These are phyloP conservation scores for Lithophane socia DNA, from an alignment of 2,888 invertebrate genomes.

Conservation along the genomic window DNA sequence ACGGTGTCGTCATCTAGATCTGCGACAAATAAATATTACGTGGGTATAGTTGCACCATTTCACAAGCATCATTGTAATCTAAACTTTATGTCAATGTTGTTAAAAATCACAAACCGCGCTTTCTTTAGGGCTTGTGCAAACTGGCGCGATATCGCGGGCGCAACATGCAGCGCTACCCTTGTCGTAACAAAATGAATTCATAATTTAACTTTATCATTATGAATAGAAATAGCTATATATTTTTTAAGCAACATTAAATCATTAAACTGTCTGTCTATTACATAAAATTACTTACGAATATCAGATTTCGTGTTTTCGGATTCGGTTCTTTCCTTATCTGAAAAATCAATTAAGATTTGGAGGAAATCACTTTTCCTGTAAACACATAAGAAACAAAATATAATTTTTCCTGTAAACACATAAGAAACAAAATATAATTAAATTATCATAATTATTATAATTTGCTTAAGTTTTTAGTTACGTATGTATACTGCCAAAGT, in stretches of 20 bases:
- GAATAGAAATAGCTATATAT: too few species aligned
- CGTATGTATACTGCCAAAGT: neutral
- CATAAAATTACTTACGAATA: constrained; percentile 70
- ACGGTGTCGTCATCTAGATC: constrained; percentile 89
- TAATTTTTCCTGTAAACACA: constrained; percentile 79
- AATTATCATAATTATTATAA: neutral
- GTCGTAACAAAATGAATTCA: neutral
- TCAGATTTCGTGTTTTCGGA: constrained; percentile 65
- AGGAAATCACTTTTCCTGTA: constrained; percentile 86
- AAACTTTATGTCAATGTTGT: neutral
- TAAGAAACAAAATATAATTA: constrained; percentile 18
- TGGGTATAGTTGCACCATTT: neutral
- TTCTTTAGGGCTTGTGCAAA: neutral
- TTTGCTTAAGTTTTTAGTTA: neutral
- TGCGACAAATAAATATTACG: constrained; percentile 66
- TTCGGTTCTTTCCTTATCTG: constrained; percentile 80
- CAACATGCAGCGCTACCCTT: too few species aligned
- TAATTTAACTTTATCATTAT: neutral
- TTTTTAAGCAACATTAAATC: neutral
- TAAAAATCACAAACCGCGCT: neutral
- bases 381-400: too few species aligned
- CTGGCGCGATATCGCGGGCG: too few species aligned
- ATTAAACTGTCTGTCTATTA: neutral
- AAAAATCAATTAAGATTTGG: constrained; percentile 86
- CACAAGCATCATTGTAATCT: constrained; percentile 14